Evolutionary conservation across 2,797 vertebrate genomes (phyloP), one percentile per base, ranked within the genome.

Genomic region (Argentina silus): DNA sequence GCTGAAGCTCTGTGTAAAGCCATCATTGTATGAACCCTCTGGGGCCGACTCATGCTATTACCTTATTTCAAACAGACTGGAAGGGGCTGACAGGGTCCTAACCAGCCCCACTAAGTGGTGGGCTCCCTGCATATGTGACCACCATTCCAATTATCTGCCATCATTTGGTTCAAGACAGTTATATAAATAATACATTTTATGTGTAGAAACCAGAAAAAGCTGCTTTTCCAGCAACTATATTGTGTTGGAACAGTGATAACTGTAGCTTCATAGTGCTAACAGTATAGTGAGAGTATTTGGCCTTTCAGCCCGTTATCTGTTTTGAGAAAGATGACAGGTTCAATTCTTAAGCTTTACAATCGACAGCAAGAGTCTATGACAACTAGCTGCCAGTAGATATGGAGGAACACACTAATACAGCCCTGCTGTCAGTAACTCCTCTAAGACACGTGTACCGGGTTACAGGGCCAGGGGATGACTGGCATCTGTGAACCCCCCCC

Each of bases 1-100:
- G 45, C 27, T 23, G 56, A 43, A 3, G 3, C 57, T 48, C 27
- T 21, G 19, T 66, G 71, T 81, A 67, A 71, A 53, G 55, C 51
- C 6, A 12, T 7, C 51, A 53, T 17, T 2, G 27, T 36, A n/a
- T 53, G 51, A n/a, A n/a, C n/a, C 51, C 51, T 53, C 51, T 15
- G 51, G 15, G 51, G 51, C 51, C 51, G n/a, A 53, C 15, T 53
- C 51, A 14, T 53, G 15, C 51, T 53, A 53, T 53, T 53, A 53
- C 51, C 51, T n/a, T 12, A 53, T 53, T 53, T 14, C 21, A 27
- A 15, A 60, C 42, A 64, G 67, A 23, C 59, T 70, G 69, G 45
- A 67, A 51, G 43, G 60, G 44, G 67, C 23, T 70, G 56, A 59
- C 21, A 59, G 10, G 11, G 21, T 59, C 56, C 56, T 21, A 59